These are phyloP conservation scores for Dolomedes plantarius DNA, from an alignment of 2,888 invertebrate species.

Conservation along the genomic window DNA sequence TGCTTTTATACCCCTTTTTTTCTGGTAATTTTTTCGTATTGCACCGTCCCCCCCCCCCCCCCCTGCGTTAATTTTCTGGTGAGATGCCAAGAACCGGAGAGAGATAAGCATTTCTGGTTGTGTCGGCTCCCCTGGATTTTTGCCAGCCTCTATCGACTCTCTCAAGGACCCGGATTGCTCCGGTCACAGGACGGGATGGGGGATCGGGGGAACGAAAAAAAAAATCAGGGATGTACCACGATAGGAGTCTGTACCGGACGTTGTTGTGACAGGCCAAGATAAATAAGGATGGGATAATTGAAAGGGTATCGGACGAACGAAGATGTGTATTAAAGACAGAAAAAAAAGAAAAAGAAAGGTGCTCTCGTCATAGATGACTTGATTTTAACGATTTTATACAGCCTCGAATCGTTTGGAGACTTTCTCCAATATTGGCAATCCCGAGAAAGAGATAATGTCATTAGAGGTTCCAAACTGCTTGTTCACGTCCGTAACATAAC, in stretches of 20 bases:
- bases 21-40: conserved; percentile 15
- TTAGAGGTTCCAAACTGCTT: too few relatives aligned
- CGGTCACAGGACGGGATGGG: conserved; percentile 7
- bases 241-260: neutral
- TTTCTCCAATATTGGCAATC: too few relatives aligned
- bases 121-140: conserved; percentile 40
- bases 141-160: conserved; percentile 58
- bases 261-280: neutral
- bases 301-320: too few relatives aligned
- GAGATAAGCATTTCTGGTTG: conserved; percentile 6
- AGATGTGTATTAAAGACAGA: too few relatives aligned
- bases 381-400: too few relatives aligned
- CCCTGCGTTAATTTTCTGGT: conserved; percentile 49
- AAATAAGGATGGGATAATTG: neutral
- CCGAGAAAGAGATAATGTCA: too few relatives aligned
- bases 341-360: too few relatives aligned
- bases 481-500: too few relatives aligned
- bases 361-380: too few relatives aligned
- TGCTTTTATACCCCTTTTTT: conserved; percentile 4
- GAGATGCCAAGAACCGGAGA: conserved; percentile 34
- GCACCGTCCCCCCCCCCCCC: neutral
- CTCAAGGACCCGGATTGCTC: conserved; percentile 14
- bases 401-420: too few relatives aligned
- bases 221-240: neutral
- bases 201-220: too few relatives aligned